Percentiles rank a stretch among this genome's conserved stretches.
Evolutionary conservation across 1,140 invertebrate species (phyloP).

Genomic region (Tetragnatha versicolor): DNA sequence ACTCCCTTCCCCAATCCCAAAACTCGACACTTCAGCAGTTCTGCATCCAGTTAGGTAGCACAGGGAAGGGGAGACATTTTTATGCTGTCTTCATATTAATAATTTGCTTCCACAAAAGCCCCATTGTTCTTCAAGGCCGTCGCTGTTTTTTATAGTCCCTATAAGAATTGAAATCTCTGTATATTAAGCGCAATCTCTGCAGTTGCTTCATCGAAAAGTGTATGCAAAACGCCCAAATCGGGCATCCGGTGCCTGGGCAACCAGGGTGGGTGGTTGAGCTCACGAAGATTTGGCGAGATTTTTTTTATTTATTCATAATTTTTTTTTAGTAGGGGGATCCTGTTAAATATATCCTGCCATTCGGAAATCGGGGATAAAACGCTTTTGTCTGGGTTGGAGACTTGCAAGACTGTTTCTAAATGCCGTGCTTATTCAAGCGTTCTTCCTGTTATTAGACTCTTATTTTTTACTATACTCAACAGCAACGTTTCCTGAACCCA

Average conservation of each 20-base stretch:
- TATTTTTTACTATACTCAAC: no score
- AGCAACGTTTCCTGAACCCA: no score
- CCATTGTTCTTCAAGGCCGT: slow-evolving; percentile 48
- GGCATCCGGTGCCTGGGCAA: slow-evolving; percentile 20
- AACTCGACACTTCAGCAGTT: neutral
- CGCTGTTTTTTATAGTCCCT: slow-evolving; percentile 27
- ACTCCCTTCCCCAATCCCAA: neutral
- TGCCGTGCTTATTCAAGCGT: no score
- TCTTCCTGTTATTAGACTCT: no score
- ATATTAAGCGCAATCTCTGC: slow-evolving; percentile 41
- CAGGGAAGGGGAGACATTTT: no score
- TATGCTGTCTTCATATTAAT: slow-evolving; percentile 42
- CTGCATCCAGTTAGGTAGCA: slow-evolving; percentile 21
- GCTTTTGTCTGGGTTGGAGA: no score
- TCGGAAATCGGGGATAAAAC: no score
- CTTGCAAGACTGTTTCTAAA: no score
- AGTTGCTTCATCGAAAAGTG: slow-evolving; percentile 43
- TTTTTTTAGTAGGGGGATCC: no score
- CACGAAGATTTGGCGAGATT: slow-evolving; percentile 7
- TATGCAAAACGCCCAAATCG: slow-evolving; percentile 38
- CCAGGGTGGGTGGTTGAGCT: no score
- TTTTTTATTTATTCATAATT: neutral
- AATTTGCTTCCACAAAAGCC: slow-evolving; percentile 38
- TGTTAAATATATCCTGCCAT: no score
- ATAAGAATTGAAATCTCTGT: slow-evolving; percentile 50